Conservation (phyloP, 30 jellyfish, hydroid and myxozoan species). For the Turritopsis rubra region DNA sequence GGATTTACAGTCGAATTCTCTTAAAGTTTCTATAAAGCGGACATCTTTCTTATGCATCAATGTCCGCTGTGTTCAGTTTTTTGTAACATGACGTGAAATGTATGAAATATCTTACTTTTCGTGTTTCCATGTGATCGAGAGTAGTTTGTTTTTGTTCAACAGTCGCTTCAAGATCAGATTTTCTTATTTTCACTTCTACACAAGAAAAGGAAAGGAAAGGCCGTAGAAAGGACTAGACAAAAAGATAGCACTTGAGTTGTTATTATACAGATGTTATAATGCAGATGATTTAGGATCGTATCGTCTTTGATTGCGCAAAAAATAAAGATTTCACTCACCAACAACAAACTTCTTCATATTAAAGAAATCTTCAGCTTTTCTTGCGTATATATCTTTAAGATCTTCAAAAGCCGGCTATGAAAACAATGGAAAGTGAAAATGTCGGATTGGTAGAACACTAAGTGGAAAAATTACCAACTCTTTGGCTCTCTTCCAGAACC, state of each 20-base stretch:
- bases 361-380: conserved; percentile 46
- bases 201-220: too few species aligned
- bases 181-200: neutral
- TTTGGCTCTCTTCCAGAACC: too few species aligned
- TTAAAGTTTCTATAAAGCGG: neutral
- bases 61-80: too few species aligned
- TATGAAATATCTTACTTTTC: neutral
- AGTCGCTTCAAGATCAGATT: neutral
- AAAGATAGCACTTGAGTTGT: too few species aligned
- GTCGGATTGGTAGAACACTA: too few species aligned
- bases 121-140: conserved; percentile 15
- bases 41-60: too few species aligned
- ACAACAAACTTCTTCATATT: conserved; percentile 61
- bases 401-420: conserved; percentile 49
- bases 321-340: conserved; percentile 40
- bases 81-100: too few species aligned
- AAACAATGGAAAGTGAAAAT: conserved; percentile 10
- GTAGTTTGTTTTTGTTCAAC: neutral
- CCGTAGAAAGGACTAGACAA: too few species aligned
- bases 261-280: too few species aligned
- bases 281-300: too few species aligned
- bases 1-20: neutral
- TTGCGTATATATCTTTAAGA: conserved; percentile 33
- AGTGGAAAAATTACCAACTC: too few species aligned
- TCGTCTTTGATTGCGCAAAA: too few species aligned